Base-by-base conservation (phyloP, 2,113 vertebrate genomes). In the Chelonoidis abingdonii region DNA sequence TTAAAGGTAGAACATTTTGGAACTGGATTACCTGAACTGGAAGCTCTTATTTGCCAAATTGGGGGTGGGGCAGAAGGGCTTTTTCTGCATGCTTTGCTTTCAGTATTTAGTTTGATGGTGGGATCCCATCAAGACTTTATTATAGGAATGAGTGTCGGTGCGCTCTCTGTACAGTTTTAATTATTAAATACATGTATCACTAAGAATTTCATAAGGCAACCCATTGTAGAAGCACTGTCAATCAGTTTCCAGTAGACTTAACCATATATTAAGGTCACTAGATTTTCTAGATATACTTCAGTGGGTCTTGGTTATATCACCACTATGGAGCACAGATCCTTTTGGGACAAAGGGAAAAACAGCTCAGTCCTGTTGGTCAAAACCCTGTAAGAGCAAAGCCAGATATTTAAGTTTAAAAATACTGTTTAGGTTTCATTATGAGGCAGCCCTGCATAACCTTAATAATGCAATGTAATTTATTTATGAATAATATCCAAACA, bases 61-160 rank as follows among this genome's bases (percentile, higher is more conserved):
- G 35, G 1, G 17, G 21, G 35, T 72, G n/a, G 9, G 8, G 2
- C n/a, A 38, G 9, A n/a, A n/a, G 8, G 19, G 8, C 2, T 22
- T 8, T 38, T 72, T 72, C 65, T 72, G 19, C 35, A 38, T 72
- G 35, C n/a, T 38, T 38, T 10, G n/a, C 9, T 38, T 38, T 72
- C 65, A 38, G 38, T 72, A 21, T 72, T 38, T 21, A 72, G 35
- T 22, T 69, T 72, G n/a, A 38, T 38, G 65, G 65, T 72, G n/a
- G 17, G n/a, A 72, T 38, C n/a, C 65, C n/a, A 72, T 38, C n/a
- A 72, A 3, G n/a, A 19, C 19, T 72, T 72, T 72, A 72, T 38
- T 72, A 21, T 19, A 38, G n/a, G 8, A 38, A 38, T 22, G 10
- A 72, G 16, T 38, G 16, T n/a, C 21, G 1, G 19, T 35, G 14